Evolutionary conservation across 2,888 invertebrate species (phyloP).

Genomic region (Aspidiotus rigidus): DNA sequence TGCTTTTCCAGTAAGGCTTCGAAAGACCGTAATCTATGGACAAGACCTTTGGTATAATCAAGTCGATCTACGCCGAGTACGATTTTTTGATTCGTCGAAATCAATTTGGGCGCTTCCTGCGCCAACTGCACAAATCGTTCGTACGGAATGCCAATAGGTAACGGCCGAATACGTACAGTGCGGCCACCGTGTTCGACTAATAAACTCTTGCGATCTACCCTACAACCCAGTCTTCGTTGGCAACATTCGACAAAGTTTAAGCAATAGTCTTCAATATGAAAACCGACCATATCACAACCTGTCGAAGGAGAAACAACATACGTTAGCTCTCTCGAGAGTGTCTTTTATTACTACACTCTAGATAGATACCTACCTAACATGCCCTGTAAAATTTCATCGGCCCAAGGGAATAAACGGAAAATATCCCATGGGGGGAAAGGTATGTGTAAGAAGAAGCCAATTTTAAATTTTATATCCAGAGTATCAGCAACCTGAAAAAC

Average conservation of each 20-base stretch:
- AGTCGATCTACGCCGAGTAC: slow-evolving; percentile 43
- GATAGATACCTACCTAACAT: slow-evolving; percentile 56
- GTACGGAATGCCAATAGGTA: slow-evolving; percentile 45
- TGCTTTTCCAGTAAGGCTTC: slow-evolving; percentile 43
- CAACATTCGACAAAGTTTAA: slow-evolving; percentile 45
- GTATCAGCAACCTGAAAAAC: slow-evolving; percentile 60
- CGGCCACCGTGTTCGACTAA: slow-evolving; percentile 43
- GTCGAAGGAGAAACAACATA: slow-evolving; percentile 9
- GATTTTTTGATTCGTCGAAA: slow-evolving; percentile 36
- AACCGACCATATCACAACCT: slow-evolving; percentile 46
- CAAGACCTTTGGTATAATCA: slow-evolving; percentile 45
- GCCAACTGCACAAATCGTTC: slow-evolving; percentile 43
- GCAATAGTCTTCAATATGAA: slow-evolving; percentile 46
- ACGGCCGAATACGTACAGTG: slow-evolving; percentile 43
- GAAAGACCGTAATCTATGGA: slow-evolving; percentile 43
- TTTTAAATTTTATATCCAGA: slow-evolving; percentile 62
- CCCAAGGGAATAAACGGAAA: slow-evolving; percentile 80
- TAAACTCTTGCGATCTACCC: slow-evolving; percentile 43
- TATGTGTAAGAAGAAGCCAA: slow-evolving; percentile 89
- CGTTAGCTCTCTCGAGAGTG: no score
- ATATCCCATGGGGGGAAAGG: slow-evolving; percentile 94
- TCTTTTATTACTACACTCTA: no score
- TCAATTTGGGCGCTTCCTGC: slow-evolving; percentile 42
- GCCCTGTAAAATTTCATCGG: slow-evolving; percentile 86
- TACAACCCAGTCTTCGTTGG: slow-evolving; percentile 43